phyloP scores from a whole-genome alignment of 2,888 invertebrate species.

The Spodoptera littoralis region DNA sequence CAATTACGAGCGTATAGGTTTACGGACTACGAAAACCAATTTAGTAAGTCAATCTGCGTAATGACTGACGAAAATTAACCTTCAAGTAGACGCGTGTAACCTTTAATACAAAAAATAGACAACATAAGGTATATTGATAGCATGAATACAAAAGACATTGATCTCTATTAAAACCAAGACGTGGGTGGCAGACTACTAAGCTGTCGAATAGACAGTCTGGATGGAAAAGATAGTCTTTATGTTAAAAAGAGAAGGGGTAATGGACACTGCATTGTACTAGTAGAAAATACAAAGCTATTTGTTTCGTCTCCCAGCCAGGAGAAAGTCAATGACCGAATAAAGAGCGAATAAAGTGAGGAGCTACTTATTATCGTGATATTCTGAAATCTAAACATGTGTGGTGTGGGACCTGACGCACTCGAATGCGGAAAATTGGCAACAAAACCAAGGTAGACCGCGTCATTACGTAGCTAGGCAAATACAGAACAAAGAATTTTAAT shows the following conservation, averaged over 20 bases:
- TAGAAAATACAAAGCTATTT: slow-evolving; percentile 21
- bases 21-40: slow-evolving; percentile 23
- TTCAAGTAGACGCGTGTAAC: too few relatives aligned
- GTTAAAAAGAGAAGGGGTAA: slow-evolving; percentile 35
- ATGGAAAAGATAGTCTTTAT: slow-evolving; percentile 22
- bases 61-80: too few relatives aligned
- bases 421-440: slow-evolving; percentile 38
- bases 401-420: slow-evolving; percentile 11
- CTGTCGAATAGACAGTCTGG: slow-evolving; percentile 24
- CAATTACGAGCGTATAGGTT: slow-evolving; percentile 2
- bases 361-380: slow-evolving; percentile 19
- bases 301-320: slow-evolving; percentile 20
- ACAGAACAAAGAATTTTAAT: slow-evolving; percentile 29
- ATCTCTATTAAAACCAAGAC: slow-evolving; percentile 22
- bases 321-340: slow-evolving; percentile 41
- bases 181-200: slow-evolving; percentile 34
- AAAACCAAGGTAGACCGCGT: slow-evolving; percentile 19
- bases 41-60: slow-evolving; percentile 11
- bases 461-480: slow-evolving; percentile 23
- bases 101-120: too few relatives aligned
- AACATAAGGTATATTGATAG: neutral
- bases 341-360: slow-evolving; percentile 21
- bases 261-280: slow-evolving; percentile 23
- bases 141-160: slow-evolving; percentile 11
- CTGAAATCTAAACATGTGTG: slow-evolving; percentile 11